A percentile compares a stretch with the other conserved stretches of the same genome.
Conservation (phyloP, 2,888 invertebrate species). For the Smittia aterrima region DNA sequence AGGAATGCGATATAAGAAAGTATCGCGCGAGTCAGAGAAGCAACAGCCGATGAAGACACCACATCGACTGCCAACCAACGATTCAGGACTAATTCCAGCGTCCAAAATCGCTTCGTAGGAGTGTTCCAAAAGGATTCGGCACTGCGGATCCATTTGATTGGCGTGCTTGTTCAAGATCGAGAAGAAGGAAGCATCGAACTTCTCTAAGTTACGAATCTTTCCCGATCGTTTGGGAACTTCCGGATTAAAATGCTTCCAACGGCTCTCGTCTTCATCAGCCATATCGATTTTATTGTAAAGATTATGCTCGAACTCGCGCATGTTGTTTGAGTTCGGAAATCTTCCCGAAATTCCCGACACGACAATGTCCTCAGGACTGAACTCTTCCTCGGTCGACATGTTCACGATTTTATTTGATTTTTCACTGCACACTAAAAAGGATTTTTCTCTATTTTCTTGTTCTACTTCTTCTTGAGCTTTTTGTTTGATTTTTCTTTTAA, state of each 20-base stretch:
- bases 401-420: background rate
- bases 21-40: conserved; percentile 70
- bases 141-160: conserved; percentile 75
- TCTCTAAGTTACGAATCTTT: conserved; percentile 66
- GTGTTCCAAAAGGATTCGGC: conserved; percentile 72
- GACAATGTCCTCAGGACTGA: conserved; percentile 56
- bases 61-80: conserved; percentile 64
- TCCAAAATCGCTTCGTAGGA: conserved; percentile 77
- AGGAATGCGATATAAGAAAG: conserved; percentile 54
- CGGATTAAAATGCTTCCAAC: conserved; percentile 70
- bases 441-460: background rate
- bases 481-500: too few relatives aligned
- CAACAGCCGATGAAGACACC: conserved; percentile 74
- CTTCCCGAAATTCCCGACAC: conserved; percentile 62
- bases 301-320: conserved; percentile 62
- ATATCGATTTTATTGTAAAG: conserved; percentile 70
- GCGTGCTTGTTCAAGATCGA: conserved; percentile 74
- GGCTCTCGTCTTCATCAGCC: conserved; percentile 72
- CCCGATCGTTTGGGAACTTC: conserved; percentile 74
- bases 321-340: conserved; percentile 65
- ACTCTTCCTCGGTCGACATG: background rate
- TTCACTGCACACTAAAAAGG: background rate
- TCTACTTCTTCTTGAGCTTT: too few relatives aligned
- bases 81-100: conserved; percentile 67
- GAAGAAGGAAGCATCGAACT: conserved; percentile 76